phyloP scores from a whole-genome alignment of 1,140 invertebrate species.

The Drosophila pachea region DNA sequence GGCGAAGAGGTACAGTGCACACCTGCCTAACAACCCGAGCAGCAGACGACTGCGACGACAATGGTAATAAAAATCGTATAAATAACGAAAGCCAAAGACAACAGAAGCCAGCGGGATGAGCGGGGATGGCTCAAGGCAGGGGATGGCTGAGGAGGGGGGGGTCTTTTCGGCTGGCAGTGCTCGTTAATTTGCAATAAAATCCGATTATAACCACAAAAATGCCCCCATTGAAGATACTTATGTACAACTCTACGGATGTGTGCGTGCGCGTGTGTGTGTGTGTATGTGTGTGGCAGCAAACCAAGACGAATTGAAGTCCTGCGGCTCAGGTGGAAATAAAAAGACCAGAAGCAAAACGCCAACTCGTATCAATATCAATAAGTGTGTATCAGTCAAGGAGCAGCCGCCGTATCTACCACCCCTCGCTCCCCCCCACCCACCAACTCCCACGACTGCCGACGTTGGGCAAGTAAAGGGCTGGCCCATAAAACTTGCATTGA shows the following conservation, averaged over 20 bases:
- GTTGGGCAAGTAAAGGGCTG: conserved; percentile 41
- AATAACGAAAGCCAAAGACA: conserved; percentile 62
- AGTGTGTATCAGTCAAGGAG: conserved; percentile 33
- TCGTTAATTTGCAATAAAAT: conserved; percentile 78
- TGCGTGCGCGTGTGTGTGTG: conserved; percentile 22
- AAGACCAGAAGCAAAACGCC: conserved; percentile 63
- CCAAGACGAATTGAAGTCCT: conserved; percentile 34
- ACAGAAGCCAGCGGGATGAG: conserved; percentile 16
- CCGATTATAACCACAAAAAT: conserved; percentile 78
- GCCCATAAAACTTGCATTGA: conserved; percentile 68
- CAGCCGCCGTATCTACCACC: background rate
- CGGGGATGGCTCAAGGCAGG: no score
- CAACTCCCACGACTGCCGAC: background rate
- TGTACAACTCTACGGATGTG: background rate
- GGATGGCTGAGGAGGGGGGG: background rate
- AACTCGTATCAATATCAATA: conserved; percentile 76
- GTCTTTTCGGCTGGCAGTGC: conserved; percentile 31
- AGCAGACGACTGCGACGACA: conserved; percentile 36
- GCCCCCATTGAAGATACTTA: conserved; percentile 67
- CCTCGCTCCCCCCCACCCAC: background rate
- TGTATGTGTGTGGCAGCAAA: conserved; percentile 29
- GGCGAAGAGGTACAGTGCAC: conserved; percentile 9
- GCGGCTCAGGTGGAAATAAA: conserved; percentile 64
- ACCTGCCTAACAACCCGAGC: conserved; percentile 67
- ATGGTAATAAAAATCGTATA: conserved; percentile 73